phyloP scores from a whole-genome alignment of 2,797 vertebrate genomes.

The Notamacropus eugenii region DNA sequence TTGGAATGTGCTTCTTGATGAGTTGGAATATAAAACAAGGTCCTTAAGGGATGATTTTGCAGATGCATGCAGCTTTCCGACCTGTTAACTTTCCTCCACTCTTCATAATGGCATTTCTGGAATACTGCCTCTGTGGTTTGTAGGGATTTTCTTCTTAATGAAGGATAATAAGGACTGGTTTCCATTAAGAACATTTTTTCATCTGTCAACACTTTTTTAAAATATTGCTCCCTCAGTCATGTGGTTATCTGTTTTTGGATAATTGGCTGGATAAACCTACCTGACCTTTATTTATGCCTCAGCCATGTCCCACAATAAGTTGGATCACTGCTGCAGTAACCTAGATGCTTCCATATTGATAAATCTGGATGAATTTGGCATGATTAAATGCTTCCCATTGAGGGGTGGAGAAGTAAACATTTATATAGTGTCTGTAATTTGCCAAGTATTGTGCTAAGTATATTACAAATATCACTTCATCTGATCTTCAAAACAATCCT shows the following conservation, averaged over 20 bases:
- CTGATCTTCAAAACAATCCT: not conserved
- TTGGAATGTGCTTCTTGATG: not conserved
- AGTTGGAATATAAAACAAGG: slow-evolving; percentile 35
- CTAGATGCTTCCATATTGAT: not conserved
- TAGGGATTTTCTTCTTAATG: slow-evolving; percentile 71
- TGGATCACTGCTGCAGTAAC: not conserved
- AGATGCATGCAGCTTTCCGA: slow-evolving; percentile 62
- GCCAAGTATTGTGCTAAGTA: not conserved
- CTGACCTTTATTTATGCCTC: slow-evolving; percentile 29
- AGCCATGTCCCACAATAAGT: not conserved
- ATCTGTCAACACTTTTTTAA: slow-evolving; percentile 70
- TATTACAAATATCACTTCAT: not conserved
- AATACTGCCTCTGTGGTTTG: slow-evolving; percentile 75
- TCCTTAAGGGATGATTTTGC: slow-evolving; percentile 49
- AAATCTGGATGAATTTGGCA: not conserved
- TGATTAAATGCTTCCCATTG: not conserved
- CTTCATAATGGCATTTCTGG: slow-evolving; percentile 64
- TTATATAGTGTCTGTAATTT: not conserved
- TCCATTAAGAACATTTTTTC: slow-evolving; percentile 65
- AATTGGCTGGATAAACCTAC: slow-evolving; percentile 71
- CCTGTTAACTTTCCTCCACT: slow-evolving; percentile 52
- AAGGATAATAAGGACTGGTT: slow-evolving; percentile 71
- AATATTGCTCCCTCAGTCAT: slow-evolving; percentile 66
- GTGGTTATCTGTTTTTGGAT: slow-evolving; percentile 39
- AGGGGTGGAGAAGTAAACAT: not conserved